Evolutionary conservation across 2,888 invertebrate species (phyloP).

Genomic region (Dorcus parallelipipedus): DNA sequence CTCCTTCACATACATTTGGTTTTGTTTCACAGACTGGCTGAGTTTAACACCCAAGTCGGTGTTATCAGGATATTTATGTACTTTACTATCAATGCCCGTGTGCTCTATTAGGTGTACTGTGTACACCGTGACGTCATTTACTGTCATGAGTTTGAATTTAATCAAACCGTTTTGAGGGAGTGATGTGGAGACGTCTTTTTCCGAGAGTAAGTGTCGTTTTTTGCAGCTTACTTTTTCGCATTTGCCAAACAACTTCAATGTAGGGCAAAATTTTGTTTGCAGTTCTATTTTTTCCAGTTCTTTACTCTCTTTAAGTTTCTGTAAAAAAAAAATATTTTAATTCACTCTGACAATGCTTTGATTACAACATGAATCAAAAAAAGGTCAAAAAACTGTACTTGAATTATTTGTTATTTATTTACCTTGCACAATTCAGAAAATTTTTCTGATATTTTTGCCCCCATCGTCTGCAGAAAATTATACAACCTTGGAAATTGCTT

Average conservation of each 20-base stretch:
- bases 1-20: conserved; percentile 34
- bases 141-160: conserved; percentile 56
- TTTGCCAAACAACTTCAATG: conserved; percentile 61
- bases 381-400: too few relatives aligned
- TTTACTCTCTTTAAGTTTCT: conserved; percentile 45
- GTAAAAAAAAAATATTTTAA: conserved; percentile 16
- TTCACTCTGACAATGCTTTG: too few relatives aligned
- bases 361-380: too few relatives aligned
- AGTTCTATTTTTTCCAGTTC: conserved; percentile 48
- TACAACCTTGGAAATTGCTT: conserved; percentile 61
- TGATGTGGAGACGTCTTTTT: conserved; percentile 30
- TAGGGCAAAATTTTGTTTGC: conserved; percentile 56
- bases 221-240: conserved; percentile 60
- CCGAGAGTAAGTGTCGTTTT: conserved; percentile 61
- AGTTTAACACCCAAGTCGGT: conserved; percentile 31
- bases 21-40: conserved; percentile 28
- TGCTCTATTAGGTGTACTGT: conserved; percentile 57
- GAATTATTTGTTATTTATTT: conserved; percentile 9
- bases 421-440: conserved; percentile 39
- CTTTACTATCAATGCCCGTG: conserved; percentile 33
- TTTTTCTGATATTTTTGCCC: conserved; percentile 40
- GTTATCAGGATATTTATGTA: conserved; percentile 25
- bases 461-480: conserved; percentile 54
- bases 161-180: conserved; percentile 56
- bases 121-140: conserved; percentile 61